Evolutionary conservation across 2,797 vertebrate genomes (phyloP), one percentile per base, ranked within the genome.

Genomic region (Oryzias sinensis): DNA sequence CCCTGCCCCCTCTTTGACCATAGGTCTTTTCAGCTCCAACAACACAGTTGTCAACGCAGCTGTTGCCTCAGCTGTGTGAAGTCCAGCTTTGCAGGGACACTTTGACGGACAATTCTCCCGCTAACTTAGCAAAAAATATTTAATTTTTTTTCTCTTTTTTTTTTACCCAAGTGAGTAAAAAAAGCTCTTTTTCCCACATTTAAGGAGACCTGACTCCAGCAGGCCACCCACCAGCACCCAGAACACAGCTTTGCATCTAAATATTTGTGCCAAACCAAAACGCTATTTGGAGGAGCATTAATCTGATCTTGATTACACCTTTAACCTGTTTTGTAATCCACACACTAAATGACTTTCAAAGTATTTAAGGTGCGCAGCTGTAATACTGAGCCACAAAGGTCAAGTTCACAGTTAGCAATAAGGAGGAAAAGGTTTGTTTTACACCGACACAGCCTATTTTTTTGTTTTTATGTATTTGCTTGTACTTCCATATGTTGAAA

Each of bases 11-110:
- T 50, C 13, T 44, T 20, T 57, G 65, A 49, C 43, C 47, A 22
- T 20, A 56, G 55, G 33, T 67, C 65, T 63, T 70, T 68, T 82
- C 63, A 74, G 37, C 43, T 16, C 57, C 33, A 55, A 8, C 62
- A 53, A 54, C 80, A 80, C 86, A 87, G 86, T 83, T 88, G 89
- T 85, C 74, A 58, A 43, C 27, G 44, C 54, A 61, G 77, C 85
- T 82, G 79, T 86, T 88, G 59, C 73, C 59, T 83, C 88, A 88
- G 86, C 87, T 90, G 86, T 85, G 83, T 75, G 65, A 53, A 16
- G 70, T 80, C 70, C 79, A 72, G 77, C 79, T 37, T 62, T 50
- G 53, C 60, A 40, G n/a, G 54, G 53, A 63, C 53, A 43, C 51
- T 56, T 24, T 42, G 56, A 49, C 18, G 18, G 18, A 46, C 67